Evolutionary conservation across 2,888 invertebrate species (phyloP).

Genomic region (Sinhomidia bicolor): DNA sequence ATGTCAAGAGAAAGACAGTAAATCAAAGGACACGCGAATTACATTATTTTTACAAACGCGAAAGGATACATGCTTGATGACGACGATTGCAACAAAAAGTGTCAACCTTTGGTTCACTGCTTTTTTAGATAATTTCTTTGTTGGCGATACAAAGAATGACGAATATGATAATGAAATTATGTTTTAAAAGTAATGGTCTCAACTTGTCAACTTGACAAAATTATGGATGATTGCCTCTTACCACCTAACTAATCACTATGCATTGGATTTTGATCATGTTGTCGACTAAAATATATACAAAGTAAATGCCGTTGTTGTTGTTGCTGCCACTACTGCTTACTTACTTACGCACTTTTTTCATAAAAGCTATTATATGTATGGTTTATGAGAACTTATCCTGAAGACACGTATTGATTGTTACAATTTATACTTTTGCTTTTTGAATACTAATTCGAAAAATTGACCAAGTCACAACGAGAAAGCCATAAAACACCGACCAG

Average conservation of each 20-base stretch:
- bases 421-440: neutral
- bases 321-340: no score
- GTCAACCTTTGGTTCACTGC: conserved; percentile 28
- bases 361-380: neutral
- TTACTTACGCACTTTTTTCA: neutral
- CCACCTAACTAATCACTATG: neutral
- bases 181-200: neutral
- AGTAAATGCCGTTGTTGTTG: no score
- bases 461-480: neutral
- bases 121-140: neutral
- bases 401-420: conserved; percentile 6
- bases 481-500: conserved; percentile 38
- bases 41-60: neutral
- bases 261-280: no score
- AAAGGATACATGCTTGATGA: neutral
- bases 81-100: conserved; percentile 23
- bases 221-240: neutral
- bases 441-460: conserved; percentile 23
- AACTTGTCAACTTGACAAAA: conserved; percentile 18
- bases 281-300: no score
- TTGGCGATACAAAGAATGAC: conserved; percentile 18
- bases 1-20: conserved; percentile 31
- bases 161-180: conserved; percentile 32
- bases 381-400: neutral
- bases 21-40: conserved; percentile 35